phyloP scores from a whole-genome alignment of 1,140 invertebrate genomes.

The Ostrea denselamellosa region DNA sequence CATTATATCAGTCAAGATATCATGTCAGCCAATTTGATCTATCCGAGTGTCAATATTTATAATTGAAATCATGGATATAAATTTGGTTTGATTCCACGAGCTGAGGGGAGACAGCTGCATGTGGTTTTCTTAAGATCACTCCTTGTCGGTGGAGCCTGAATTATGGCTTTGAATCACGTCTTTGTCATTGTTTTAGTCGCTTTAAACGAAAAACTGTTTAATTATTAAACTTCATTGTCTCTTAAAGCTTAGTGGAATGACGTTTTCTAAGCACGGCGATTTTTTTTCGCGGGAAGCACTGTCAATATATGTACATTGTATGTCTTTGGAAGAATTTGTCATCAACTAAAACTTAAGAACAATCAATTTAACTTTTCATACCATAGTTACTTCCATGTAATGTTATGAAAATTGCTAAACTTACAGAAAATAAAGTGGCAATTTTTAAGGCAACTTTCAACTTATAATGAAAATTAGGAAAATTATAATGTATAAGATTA shows the following conservation, averaged over 20 bases:
- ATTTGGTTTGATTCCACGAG: constrained; percentile 23
- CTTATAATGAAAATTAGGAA: neutral
- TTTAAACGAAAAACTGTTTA: constrained; percentile 11
- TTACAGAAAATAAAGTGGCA: neutral
- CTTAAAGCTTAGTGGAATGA: neutral
- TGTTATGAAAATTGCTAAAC: neutral
- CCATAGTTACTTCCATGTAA: too few species aligned
- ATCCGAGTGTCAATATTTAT: constrained; percentile 14
- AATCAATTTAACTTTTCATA: neutral
- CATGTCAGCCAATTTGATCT: constrained; percentile 7
- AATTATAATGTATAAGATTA: too few species aligned
- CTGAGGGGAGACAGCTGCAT: neutral
- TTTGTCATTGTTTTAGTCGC: neutral
- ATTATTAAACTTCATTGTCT: neutral
- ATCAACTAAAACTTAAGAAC: neutral
- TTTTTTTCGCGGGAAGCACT: neutral
- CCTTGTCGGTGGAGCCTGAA: neutral
- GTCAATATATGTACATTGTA: neutral
- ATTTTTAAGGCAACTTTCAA: neutral
- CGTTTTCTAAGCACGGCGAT: neutral
- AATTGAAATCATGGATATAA: constrained; percentile 39
- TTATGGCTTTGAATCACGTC: neutral
- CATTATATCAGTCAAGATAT: constrained; percentile 2
- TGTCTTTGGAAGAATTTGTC: neutral
- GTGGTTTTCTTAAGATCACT: neutral